Percentiles rank a stretch among this genome's conserved stretches.
phyloP scores from a whole-genome alignment of 1,140 invertebrate genomes.

The Drosophila repletoides region DNA sequence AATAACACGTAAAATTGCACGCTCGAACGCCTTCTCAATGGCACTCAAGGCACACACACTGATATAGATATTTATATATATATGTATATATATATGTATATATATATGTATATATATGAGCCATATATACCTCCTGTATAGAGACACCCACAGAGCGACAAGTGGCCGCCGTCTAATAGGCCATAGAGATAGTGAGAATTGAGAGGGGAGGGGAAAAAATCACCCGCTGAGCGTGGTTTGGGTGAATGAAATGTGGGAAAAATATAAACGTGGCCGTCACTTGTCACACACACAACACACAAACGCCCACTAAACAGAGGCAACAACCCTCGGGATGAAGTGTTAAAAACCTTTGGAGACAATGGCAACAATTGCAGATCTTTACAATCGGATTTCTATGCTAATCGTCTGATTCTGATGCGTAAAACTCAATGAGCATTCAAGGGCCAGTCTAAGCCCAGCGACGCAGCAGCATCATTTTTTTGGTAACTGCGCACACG shows the following conservation, averaged over 20 bases:
- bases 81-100: conserved; percentile 3
- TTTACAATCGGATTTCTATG: conserved; percentile 70
- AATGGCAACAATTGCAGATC: conserved; percentile 64
- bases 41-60: conserved; percentile 36
- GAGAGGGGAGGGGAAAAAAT: conserved; percentile 6
- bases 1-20: conserved; percentile 75
- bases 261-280: conserved; percentile 37
- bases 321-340: conserved; percentile 49
- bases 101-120: not conserved
- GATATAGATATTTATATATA: not conserved
- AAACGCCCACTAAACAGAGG: conserved; percentile 59
- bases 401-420: conserved; percentile 58
- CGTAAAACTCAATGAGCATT: conserved; percentile 73
- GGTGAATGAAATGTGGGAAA: conserved; percentile 69
- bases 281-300: conserved; percentile 44
- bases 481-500: conserved; percentile 5
- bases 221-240: conserved; percentile 31
- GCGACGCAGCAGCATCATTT: conserved; percentile 1
- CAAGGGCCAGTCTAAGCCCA: conserved; percentile 39
- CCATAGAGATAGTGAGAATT: conserved; percentile 32
- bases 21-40: conserved; percentile 71
- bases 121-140: too few relatives aligned
- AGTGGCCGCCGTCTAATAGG: conserved; percentile 33
- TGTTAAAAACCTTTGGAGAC: conserved; percentile 46
- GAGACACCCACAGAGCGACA: conserved; percentile 20